A percentile compares a stretch with the other conserved stretches of the same genome.
Evolutionary conservation across 2,113 vertebrate genomes (phyloP).

Genomic region (Aythya baeri): DNA sequence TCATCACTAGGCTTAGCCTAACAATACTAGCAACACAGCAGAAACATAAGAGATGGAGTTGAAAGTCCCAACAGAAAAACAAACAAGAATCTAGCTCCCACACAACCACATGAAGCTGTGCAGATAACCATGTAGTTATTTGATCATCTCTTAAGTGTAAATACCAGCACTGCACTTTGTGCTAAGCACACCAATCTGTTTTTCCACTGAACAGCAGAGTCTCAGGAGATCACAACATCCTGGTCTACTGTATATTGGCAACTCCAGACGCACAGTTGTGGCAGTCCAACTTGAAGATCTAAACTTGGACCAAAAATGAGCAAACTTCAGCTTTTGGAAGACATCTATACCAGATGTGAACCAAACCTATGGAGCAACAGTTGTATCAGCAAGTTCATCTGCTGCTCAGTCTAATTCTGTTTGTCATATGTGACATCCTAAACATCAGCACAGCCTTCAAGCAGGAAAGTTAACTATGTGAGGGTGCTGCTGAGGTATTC

Average conservation of each 20-base stretch:
- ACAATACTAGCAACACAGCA: background rate
- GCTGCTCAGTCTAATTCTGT: background rate
- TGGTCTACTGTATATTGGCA: rapidly evolving
- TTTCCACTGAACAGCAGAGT: background rate
- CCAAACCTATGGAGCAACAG: background rate
- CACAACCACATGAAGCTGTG: rapidly evolving
- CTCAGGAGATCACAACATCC: background rate
- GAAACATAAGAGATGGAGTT: background rate
- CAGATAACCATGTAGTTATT: background rate
- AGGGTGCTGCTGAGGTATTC: background rate
- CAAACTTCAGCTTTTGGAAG: background rate
- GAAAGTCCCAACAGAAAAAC: background rate
- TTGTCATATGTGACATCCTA: background rate
- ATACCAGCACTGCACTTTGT: background rate
- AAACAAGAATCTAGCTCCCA: background rate
- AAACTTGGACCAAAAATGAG: background rate
- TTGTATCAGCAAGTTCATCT: background rate
- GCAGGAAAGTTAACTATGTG: background rate
- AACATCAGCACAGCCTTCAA: background rate
- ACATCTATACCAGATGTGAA: background rate
- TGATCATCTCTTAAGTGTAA: background rate
- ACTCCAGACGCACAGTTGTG: background rate
- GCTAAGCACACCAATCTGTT: background rate
- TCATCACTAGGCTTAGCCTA: background rate
- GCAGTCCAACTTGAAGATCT: background rate